Base-by-base conservation (phyloP, 1,140 invertebrate genomes). In the Drosophila asahinai region DNA sequence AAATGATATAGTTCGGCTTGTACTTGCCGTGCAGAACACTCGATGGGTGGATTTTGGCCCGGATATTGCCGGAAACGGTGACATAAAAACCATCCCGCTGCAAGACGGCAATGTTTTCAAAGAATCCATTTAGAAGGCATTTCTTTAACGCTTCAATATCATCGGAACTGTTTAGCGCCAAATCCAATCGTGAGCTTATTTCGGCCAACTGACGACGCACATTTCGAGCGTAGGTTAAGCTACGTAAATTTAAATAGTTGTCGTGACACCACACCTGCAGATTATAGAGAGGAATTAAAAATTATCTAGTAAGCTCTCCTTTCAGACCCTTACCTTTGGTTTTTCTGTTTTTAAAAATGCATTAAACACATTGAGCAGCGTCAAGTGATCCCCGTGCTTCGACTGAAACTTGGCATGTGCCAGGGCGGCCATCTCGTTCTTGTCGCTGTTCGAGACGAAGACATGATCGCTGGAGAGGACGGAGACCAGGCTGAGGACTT, bases 341-440 rank as follows among this genome's bases (percentile, higher is more conserved):
- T 96, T 94, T 25, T 95, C 95, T 5, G 95, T 94, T 86, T 95
- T 96, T 68, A 94, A 95, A 93, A 95, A 99, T 9, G 95, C 96
- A 81, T 96, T 95, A 91, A 96, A 99, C 22, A 99, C 96, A 93
- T 99, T 99, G 1, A 99, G 93, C 36, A 99, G 93, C 11, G 97
- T 99, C 2, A 99, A 94, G 91, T 99, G 98, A 94, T 99, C 99
- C 11, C 99, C 98, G 81, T 98, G 95, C 51, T 95, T 94, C 1
- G 97, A 97, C 60, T 95, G 93, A 93, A 99, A 99, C 93, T 98
- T 99, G 58, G 95, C 94, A 90, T 96, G 95, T 11, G 95, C 95
- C 72, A 94, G 94, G 15, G 94, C 82, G 3, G 96, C 96, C 92
- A 96, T 94, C 87, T 96, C 96, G 64, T 94, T 93, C 93, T 96